phyloP scores from a whole-genome alignment of 1,140 invertebrate species.

The Megathymus violae region DNA sequence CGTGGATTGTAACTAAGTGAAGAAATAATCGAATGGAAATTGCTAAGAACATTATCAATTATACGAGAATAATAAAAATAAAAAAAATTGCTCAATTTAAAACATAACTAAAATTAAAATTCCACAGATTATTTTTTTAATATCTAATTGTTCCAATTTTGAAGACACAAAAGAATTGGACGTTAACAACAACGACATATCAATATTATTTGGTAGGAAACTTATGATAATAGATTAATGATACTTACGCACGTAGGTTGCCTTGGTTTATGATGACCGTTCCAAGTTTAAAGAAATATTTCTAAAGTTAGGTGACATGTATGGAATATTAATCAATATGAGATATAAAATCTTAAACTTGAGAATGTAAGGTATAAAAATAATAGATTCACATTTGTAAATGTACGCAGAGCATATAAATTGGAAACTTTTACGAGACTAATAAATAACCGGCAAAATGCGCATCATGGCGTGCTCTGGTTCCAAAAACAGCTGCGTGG shows the following conservation, averaged over 20 bases:
- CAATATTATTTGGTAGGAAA: no score
- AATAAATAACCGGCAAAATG: slow-evolving; percentile 8
- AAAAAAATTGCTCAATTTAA: no score
- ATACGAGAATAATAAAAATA: no score
- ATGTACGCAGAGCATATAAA: slow-evolving; percentile 44
- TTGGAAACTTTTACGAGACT: slow-evolving; percentile 40
- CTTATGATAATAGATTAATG: no score
- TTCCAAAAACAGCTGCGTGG: slow-evolving; percentile 1
- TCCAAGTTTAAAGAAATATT: not conserved
- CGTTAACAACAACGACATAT: no score
- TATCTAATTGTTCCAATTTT: not conserved
- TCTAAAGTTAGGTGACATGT: not conserved
- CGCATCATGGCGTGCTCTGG: slow-evolving; percentile 16
- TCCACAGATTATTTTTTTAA: no score
- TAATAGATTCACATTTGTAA: slow-evolving; percentile 24
- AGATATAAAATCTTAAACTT: not conserved
- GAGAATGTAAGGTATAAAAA: slow-evolving; percentile 23
- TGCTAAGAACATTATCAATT: not conserved
- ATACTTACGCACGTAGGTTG: no score
- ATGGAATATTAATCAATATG: slow-evolving; percentile 2
- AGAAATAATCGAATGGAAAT: not conserved
- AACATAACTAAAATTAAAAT: not conserved
- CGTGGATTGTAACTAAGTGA: not conserved
- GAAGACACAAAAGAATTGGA: no score
- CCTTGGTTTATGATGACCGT: not conserved